Base-by-base conservation (phyloP, 2,888 invertebrate species). In the Cyclophora albipunctata region DNA sequence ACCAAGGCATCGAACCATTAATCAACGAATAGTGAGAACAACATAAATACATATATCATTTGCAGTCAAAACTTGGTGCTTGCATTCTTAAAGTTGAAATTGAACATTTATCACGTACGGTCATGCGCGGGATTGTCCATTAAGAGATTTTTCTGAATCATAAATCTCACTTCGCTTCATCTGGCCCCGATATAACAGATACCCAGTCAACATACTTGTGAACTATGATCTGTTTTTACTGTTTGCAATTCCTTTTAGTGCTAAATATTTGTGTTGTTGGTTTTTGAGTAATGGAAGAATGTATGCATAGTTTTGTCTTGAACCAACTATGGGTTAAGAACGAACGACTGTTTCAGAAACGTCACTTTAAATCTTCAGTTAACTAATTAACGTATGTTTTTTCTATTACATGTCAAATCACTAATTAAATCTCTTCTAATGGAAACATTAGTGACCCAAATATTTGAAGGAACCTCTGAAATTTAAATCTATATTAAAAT, bases 101-200 rank as follows among this genome's bases (percentile, higher is more conserved):
- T 87, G 86, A 81, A 86, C 87, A 88, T 88, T 86, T 86, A 87
- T 88, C 87, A 85, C 79, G 67, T 62, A 54, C 69, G 79, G 77
- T 75, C 82, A 81, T 81, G 79, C 83, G 79, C 84, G 71, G 74
- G 76, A 77, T 75, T 79, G 78, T 85, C 84, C 86, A 88, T 88
- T 87, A 88, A 83, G 82, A 85, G 82, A 86, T 87, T 84, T 84
- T 85, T 85, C 86, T 84, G 81, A 78, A 77, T 78, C 84, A 86
- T 88, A 88, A 87, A 88, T 88, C 86, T 85, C 83, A 81, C 81
- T 86, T 86, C 83, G 81, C 80, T 72, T 82, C 85, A 84, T 83
- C 84, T 82, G 76, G 73, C 69, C 64, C 72, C 82, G 84, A 86
- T 84, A 84, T 5, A 37, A 37, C 78, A 76, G 81, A 81, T 84